phyloP scores from a whole-genome alignment of 2,888 invertebrate species.

The Agrenia bidenticulata region DNA sequence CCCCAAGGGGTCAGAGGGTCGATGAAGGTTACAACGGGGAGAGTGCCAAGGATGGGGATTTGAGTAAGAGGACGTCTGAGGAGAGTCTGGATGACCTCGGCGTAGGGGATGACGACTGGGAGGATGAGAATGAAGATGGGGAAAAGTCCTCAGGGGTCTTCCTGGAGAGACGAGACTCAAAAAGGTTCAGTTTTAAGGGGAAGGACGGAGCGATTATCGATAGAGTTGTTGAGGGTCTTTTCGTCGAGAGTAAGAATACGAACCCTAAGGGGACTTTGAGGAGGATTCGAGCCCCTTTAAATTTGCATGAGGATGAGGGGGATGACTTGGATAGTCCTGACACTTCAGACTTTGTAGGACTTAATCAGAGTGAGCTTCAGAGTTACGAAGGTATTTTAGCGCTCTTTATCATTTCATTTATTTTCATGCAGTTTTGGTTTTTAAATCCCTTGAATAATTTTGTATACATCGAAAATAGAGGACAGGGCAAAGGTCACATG shows the following conservation, averaged over 20 bases:
- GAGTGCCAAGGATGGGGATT: background rate
- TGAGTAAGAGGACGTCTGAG: slow-evolving; percentile 33
- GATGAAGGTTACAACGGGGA: background rate
- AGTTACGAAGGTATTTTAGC: background rate
- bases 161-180: slow-evolving; percentile 50
- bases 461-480: no score
- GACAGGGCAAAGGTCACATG: no score
- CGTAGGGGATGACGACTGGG: slow-evolving; percentile 48
- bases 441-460: background rate
- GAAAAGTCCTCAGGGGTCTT: slow-evolving; percentile 33
- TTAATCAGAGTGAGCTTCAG: background rate
- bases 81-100: slow-evolving; percentile 50
- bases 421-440: slow-evolving; percentile 18
- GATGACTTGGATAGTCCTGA: slow-evolving; percentile 32
- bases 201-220: slow-evolving; percentile 45
- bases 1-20: slow-evolving; percentile 9
- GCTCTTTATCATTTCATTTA: slow-evolving; percentile 1
- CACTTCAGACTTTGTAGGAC: background rate
- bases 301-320: slow-evolving; percentile 40
- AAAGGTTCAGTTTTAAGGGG: slow-evolving; percentile 46
- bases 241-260: slow-evolving; percentile 53
- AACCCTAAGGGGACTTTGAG: slow-evolving; percentile 49
- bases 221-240: slow-evolving; percentile 53
- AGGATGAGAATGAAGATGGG: slow-evolving; percentile 28
- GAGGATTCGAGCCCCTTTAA: slow-evolving; percentile 48